Conservation (phyloP, 2,113 vertebrate species). For the Grallaria varia region DNA sequence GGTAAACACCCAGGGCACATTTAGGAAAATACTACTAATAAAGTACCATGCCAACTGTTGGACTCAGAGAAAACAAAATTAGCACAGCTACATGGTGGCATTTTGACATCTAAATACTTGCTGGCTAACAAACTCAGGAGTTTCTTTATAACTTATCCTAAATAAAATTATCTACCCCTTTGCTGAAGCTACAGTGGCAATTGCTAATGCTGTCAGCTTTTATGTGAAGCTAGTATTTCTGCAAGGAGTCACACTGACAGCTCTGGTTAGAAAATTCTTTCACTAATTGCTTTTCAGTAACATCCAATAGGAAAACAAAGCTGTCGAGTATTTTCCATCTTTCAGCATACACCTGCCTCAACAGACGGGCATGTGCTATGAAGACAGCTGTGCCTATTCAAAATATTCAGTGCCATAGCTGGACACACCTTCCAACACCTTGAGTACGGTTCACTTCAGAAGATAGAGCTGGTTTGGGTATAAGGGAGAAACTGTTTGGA, state of each 20-base stretch:
- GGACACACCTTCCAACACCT: background rate
- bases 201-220: background rate
- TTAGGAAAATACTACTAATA: background rate
- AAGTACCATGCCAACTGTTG: background rate
- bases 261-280: background rate
- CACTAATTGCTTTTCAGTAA: background rate
- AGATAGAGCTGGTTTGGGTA: background rate
- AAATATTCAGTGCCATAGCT: background rate
- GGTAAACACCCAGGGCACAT: background rate
- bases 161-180: background rate
- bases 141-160: background rate
- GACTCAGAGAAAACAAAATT: background rate
- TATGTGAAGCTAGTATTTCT: background rate
- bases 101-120: background rate
- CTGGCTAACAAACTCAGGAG: background rate
- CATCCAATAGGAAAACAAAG: background rate
- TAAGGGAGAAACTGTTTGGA: background rate
- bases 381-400: background rate
- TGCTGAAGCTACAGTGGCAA: background rate
- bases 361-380: rapidly evolving
- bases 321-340: background rate
- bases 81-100: background rate
- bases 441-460: background rate
- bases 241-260: background rate
- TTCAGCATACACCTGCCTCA: background rate